Conservation (phyloP, 2,797 vertebrate species). For the Oryzias sinensis region DNA sequence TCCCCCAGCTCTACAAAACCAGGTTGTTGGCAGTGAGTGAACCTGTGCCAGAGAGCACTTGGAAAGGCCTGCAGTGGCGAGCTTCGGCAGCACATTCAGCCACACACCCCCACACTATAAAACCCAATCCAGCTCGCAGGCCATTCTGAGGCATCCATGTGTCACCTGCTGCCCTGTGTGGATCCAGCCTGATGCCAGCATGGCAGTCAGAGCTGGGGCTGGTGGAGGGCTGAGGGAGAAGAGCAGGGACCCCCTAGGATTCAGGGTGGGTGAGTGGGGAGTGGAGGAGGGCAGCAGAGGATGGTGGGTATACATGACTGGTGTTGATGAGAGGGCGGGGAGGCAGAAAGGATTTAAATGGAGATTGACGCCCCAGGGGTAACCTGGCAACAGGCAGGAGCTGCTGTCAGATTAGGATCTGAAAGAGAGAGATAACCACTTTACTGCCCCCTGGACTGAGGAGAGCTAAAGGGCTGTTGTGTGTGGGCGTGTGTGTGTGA, state of each 20-base stretch:
- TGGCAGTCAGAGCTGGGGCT: slow-evolving; percentile 13
- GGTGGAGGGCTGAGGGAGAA: slow-evolving; percentile 17
- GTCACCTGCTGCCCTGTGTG: slow-evolving; percentile 59
- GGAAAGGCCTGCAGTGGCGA: slow-evolving; percentile 16
- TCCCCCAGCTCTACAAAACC: slow-evolving; percentile 34
- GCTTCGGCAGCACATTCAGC: slow-evolving; percentile 14
- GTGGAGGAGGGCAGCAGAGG: slow-evolving; percentile 31
- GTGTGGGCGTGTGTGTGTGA: slow-evolving; percentile 28
- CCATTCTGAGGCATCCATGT: slow-evolving; percentile 56
- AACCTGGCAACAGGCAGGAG: slow-evolving; percentile 93
- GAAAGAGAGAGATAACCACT: slow-evolving; percentile 93
- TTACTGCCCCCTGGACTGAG: slow-evolving; percentile 85
- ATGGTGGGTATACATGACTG: slow-evolving; percentile 51
- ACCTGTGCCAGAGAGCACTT: slow-evolving; percentile 35
- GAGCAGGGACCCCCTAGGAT: slow-evolving; percentile 35
- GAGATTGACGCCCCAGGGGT: slow-evolving; percentile 80
- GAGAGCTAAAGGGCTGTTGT: slow-evolving; percentile 64
- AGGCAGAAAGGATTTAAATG: slow-evolving; percentile 77
- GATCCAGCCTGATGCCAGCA: slow-evolving; percentile 48
- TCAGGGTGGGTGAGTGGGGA: slow-evolving; percentile 11
- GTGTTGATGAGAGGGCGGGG: slow-evolving; percentile 72
- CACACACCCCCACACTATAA: slow-evolving; percentile 14
- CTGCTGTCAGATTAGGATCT: slow-evolving; percentile 97
- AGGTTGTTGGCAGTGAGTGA: slow-evolving; percentile 32
- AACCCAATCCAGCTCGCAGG: slow-evolving; percentile 27